Evolutionary conservation across 1,140 invertebrate species (phyloP).

Genomic region (Drosophila biarmipes): DNA sequence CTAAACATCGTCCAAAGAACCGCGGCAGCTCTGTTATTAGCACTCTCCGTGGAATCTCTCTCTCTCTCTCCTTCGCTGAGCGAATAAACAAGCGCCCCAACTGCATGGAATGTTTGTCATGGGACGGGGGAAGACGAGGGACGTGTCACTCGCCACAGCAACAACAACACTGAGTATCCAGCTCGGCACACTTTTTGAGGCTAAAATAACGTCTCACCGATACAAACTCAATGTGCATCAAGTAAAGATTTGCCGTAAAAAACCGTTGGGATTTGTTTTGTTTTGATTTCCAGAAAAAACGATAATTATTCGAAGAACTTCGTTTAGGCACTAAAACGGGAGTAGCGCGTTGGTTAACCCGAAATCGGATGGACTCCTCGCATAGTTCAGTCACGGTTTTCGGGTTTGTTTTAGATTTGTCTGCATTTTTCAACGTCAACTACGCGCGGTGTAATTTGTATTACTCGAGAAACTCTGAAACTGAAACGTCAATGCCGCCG

Average conservation of each 20-base stretch:
- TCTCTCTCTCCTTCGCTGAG: slow-evolving; percentile 9
- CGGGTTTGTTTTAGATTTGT: slow-evolving; percentile 55
- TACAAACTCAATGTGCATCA: slow-evolving; percentile 3
- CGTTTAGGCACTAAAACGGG: slow-evolving; percentile 10
- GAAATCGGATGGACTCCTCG: slow-evolving; percentile 11
- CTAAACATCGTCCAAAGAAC: slow-evolving; percentile 49
- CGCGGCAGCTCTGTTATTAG: slow-evolving; percentile 4
- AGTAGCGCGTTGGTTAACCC: slow-evolving; percentile 15
- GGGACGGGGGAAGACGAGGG: slow-evolving; percentile 46
- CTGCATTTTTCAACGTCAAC: slow-evolving; percentile 64
- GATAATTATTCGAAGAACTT: background rate
- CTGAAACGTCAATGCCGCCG: slow-evolving; percentile 65
- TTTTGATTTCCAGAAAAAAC: background rate
- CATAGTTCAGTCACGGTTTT: slow-evolving; percentile 41
- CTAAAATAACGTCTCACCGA: slow-evolving; percentile 28
- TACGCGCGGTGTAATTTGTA: slow-evolving; percentile 76
- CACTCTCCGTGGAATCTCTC: slow-evolving; percentile 13
- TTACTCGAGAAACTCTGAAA: slow-evolving; percentile 70
- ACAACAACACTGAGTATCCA: slow-evolving; percentile 40
- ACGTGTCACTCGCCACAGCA: slow-evolving; percentile 41
- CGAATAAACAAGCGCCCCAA: slow-evolving; percentile 70
- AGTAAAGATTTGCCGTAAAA: slow-evolving; percentile 2
- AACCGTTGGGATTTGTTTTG: slow-evolving; percentile 9
- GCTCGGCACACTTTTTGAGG: slow-evolving; percentile 63
- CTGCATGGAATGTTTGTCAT: slow-evolving; percentile 46